phyloP scores from a whole-genome alignment of 2,888 invertebrate species.

The Diarsia rubi region DNA sequence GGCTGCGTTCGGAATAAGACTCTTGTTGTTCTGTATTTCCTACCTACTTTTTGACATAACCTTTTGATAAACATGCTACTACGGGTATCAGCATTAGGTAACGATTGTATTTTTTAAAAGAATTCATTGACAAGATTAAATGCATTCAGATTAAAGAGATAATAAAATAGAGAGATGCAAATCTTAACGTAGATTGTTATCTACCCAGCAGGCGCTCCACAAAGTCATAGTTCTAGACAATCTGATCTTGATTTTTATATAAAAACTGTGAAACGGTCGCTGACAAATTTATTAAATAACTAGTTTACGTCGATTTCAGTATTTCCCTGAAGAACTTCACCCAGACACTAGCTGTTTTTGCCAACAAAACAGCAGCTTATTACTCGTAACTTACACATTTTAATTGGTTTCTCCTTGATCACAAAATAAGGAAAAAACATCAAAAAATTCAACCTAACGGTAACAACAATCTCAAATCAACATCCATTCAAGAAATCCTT shows the following conservation, averaged over 20 bases:
- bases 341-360: background rate
- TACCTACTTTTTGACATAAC: background rate
- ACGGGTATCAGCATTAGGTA: background rate
- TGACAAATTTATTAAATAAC: background rate
- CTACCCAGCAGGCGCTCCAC: background rate
- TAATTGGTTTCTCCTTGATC: background rate
- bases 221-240: background rate
- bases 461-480: constrained; percentile 38
- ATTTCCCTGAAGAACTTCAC: background rate
- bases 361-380: background rate
- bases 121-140: background rate
- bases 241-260: background rate
- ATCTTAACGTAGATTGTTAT: background rate
- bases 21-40: constrained; percentile 17
- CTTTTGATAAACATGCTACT: background rate
- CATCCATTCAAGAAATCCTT: constrained; percentile 46
- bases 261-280: background rate
- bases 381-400: background rate
- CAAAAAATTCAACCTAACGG: constrained; percentile 11
- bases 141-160: background rate
- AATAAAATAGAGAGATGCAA: background rate
- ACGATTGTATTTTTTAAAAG: background rate
- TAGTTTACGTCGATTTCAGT: background rate
- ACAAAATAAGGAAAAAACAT: background rate
- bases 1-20: background rate